Percentiles rank a stretch among this genome's conserved stretches.
phyloP scores from a whole-genome alignment of 2,888 invertebrate species.

The Apamea crenata region DNA sequence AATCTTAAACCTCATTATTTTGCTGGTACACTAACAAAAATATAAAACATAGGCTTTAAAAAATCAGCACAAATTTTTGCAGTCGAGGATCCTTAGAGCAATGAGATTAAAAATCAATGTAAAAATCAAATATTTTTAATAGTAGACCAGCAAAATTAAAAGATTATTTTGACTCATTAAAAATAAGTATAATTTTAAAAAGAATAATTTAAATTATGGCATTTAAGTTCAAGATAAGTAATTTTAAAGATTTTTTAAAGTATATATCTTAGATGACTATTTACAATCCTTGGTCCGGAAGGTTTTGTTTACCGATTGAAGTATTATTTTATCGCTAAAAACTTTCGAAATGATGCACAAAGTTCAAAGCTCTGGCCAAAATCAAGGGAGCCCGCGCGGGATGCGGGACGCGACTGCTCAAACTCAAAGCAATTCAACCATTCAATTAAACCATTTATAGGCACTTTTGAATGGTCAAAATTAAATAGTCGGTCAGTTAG shows the following conservation, averaged over 20 bases:
- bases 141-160: constrained; percentile 3
- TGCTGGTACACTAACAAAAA: constrained; percentile 1
- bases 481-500: no score
- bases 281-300: constrained; percentile 59
- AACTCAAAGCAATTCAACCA: no score
- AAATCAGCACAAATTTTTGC: no score
- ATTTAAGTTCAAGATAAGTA: constrained; percentile 53
- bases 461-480: no score
- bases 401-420: not conserved
- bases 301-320: constrained; percentile 12
- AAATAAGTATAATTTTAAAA: constrained; percentile 35
- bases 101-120: no score
- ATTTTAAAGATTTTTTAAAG: constrained; percentile 26
- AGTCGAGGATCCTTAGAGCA: no score
- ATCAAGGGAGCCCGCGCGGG: not conserved
- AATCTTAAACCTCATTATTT: not conserved
- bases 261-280: constrained; percentile 53
- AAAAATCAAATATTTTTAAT: not conserved
- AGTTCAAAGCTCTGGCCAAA: not conserved
- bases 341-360: not conserved
- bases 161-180: constrained; percentile 23
- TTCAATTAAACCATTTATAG: no score
- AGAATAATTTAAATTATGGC: constrained; percentile 69
- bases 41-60: not conserved
- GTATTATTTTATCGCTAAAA: constrained; percentile 15